A percentile compares a stretch with the other conserved stretches of the same genome.
Conservation (phyloP, 2,113 vertebrate species). For the Grallaria varia region DNA sequence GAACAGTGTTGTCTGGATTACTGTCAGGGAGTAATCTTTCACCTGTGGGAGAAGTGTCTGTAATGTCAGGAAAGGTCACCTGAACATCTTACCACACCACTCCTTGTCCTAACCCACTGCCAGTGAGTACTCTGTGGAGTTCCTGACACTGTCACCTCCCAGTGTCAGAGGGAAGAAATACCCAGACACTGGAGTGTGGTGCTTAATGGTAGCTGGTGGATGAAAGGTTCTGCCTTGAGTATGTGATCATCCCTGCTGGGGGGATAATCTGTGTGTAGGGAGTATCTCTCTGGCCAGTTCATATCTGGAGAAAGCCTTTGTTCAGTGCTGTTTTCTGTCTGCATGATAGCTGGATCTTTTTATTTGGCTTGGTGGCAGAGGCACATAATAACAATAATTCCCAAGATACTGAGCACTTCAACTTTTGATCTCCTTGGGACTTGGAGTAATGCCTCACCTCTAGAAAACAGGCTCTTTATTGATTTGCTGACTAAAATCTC, state of each 20-base stretch:
- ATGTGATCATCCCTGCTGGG: not conserved
- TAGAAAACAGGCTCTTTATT: not conserved
- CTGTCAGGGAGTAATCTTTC: not conserved
- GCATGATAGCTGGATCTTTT: not conserved
- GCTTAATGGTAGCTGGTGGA: not conserved
- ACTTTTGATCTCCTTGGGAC: not conserved
- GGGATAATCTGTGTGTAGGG: not conserved
- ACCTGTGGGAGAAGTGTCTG: fast-evolving
- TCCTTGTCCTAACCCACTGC: not conserved
- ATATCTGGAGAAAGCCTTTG: not conserved
- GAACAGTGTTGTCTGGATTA: fast-evolving
- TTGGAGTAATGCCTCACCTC: not conserved
- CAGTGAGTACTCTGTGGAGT: not conserved
- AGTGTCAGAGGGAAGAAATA: not conserved
- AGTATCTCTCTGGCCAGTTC: not conserved
- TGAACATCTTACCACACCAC: not conserved
- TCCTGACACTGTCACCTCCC: not conserved
- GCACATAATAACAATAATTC: not conserved
- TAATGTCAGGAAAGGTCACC: not conserved
- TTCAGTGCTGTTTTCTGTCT: not conserved
- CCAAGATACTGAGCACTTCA: not conserved
- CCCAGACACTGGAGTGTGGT: not conserved
- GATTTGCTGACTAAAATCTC: not conserved
- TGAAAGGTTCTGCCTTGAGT: not conserved
- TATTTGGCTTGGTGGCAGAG: fast-evolving